Evolutionary conservation across 2,113 vertebrate genomes (phyloP).

Genomic region (Tursiops truncatus): DNA sequence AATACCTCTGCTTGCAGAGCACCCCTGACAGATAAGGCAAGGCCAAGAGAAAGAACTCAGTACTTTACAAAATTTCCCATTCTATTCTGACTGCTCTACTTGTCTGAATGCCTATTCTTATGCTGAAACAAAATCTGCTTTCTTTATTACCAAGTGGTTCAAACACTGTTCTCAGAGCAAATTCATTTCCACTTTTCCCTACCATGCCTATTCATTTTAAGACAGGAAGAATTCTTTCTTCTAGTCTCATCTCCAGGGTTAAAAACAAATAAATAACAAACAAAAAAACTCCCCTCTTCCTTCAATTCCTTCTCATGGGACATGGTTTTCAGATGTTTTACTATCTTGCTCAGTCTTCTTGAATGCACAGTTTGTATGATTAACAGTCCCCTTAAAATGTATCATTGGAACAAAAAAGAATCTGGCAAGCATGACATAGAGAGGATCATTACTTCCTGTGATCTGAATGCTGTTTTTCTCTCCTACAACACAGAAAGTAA

Average conservation of each 20-base stretch:
- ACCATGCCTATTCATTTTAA: neutral
- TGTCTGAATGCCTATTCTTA: neutral
- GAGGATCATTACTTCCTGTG: neutral
- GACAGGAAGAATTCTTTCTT: neutral
- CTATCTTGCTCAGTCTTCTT: neutral
- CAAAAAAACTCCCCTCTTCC: neutral
- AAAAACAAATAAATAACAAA: neutral
- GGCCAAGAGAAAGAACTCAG: neutral
- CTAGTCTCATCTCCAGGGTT: neutral
- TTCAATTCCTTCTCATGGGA: neutral
- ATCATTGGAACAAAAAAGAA: neutral
- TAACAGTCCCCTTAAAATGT: neutral
- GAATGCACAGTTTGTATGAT: neutral
- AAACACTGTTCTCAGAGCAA: slow-evolving; percentile 14
- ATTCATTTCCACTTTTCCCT: neutral
- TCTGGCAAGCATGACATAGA: neutral
- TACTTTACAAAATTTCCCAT: neutral
- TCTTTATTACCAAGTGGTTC: neutral
- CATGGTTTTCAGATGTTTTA: neutral
- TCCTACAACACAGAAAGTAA: neutral
- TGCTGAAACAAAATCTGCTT: slow-evolving; percentile 3
- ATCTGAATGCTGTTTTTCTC: neutral
- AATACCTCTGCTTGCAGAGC: neutral
- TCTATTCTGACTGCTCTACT: neutral
- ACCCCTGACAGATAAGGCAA: neutral